Base-by-base conservation (phyloP, 2,113 vertebrate species). In the Machaerirhynchus nigripectus region DNA sequence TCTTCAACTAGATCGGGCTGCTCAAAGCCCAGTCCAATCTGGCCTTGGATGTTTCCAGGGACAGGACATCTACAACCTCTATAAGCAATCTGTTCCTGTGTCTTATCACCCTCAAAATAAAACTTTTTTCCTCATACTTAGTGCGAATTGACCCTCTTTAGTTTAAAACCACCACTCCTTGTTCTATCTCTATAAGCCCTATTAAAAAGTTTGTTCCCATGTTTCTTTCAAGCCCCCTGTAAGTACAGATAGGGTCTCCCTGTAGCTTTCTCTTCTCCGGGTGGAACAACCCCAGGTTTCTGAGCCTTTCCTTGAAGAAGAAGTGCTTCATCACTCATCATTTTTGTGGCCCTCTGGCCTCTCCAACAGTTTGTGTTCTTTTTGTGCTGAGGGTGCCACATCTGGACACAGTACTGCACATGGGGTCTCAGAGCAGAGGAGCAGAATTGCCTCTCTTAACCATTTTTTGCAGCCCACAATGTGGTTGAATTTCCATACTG, bases 281-380 rank as follows among this genome's bases (percentile, higher is more conserved):
- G 8, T 0, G 1, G 18, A 76, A 21, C 2, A 63, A 42, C 6
- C 3, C 3, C 23, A 70, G 21, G 13, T 42, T 8, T 4, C 11
- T 76, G 17, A 60, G 17, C 10, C 31, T 55, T 23, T 70, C 14
- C 13, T 70, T 60, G 44, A 22, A 39, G 2, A 14, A 63, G 28
- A 64, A 23, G 5, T n/a, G 3, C 4, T 64, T 30, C 19, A 49
- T 13, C 27, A n/a, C 14, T 65, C 5, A 35, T 18, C 1, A 55
- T 49, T 55, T 79, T 40, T n/a, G 14, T 27, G 15, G 11, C 10
- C 1, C 27, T 55, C 46, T 65, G 21, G 17, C 15, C 4, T 35
- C 5, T 65, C 15, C 10, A 59, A 31, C 2, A 44, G n/a, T 69
- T n/a, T 55, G 13, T 53, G 6, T 7, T 46, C 9, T 30, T 79